These are phyloP conservation scores for Dromas ardeola DNA, from an alignment of 2,113 vertebrate species.

Conservation along the genomic window DNA sequence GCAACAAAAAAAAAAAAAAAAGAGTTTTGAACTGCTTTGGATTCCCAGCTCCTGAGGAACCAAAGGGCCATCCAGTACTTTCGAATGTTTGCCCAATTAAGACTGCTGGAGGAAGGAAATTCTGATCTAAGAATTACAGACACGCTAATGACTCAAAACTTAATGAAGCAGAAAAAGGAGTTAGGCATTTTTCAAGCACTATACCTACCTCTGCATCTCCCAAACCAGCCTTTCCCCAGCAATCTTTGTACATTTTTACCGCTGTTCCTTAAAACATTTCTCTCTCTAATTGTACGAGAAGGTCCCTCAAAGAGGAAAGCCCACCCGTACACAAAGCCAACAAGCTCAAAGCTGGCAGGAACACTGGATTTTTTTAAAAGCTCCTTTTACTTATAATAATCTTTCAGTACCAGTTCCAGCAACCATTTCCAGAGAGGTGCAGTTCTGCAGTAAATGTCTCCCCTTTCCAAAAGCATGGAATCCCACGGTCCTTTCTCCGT, in stretches of 20 bases:
- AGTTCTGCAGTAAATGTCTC: background rate
- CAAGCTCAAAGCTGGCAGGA: background rate
- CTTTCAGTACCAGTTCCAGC: background rate
- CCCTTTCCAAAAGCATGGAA: background rate
- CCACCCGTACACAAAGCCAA: background rate
- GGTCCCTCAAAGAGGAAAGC: background rate
- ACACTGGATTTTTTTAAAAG: background rate
- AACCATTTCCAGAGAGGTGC: background rate
- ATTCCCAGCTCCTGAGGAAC: background rate
- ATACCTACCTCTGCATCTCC: background rate
- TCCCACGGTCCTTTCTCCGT: background rate
- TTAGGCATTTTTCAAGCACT: background rate
- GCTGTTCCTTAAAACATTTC: background rate
- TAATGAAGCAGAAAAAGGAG: background rate
- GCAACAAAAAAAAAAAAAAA: background rate
- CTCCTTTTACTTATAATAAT: background rate
- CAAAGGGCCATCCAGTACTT: background rate
- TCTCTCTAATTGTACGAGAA: background rate
- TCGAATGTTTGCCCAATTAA: background rate
- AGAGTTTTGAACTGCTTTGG: background rate
- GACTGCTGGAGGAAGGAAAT: background rate
- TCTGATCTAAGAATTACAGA: background rate
- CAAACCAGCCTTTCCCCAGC: background rate
- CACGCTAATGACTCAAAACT: background rate
- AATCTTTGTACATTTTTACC: background rate